Evolutionary conservation across 2,888 invertebrate species (phyloP).

Genomic region (Drosophila hamatofila): DNA sequence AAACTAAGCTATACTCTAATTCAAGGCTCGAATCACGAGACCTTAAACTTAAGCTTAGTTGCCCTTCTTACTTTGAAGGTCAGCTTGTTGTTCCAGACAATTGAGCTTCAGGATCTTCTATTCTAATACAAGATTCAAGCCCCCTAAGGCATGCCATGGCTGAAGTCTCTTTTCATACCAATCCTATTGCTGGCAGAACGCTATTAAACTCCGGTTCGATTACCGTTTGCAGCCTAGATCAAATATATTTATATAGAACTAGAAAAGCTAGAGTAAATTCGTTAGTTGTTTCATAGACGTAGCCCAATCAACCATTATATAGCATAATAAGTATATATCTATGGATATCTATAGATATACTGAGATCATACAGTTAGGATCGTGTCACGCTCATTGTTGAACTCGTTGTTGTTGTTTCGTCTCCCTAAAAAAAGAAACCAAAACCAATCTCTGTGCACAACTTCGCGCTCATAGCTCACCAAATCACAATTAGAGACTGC

Average conservation of each 20-base stretch:
- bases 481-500: slow-evolving; percentile 55
- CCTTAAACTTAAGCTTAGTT: not conserved
- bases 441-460: slow-evolving; percentile 54
- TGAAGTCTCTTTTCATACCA: not conserved
- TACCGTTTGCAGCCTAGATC: slow-evolving; percentile 5
- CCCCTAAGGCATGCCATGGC: not conserved
- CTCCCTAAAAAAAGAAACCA: slow-evolving; percentile 19
- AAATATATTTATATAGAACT: slow-evolving; percentile 12
- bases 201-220: not conserved
- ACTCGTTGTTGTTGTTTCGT: slow-evolving; percentile 56
- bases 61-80: not conserved
- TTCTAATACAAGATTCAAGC: not conserved
- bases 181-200: not conserved
- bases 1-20: not conserved
- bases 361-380: slow-evolving; percentile 27
- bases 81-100: not conserved
- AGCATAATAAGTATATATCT: slow-evolving; percentile 47
- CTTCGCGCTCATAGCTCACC: slow-evolving; percentile 68
- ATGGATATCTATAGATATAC: slow-evolving; percentile 20
- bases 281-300: slow-evolving; percentile 78
- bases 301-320: slow-evolving; percentile 68
- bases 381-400: slow-evolving; percentile 66
- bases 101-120: not conserved
- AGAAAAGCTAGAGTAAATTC: slow-evolving; percentile 64
- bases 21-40: not conserved